Conservation (phyloP, 30 jellyfish, hydroid and myxozoan species). For the Pelagia noctiluca region DNA sequence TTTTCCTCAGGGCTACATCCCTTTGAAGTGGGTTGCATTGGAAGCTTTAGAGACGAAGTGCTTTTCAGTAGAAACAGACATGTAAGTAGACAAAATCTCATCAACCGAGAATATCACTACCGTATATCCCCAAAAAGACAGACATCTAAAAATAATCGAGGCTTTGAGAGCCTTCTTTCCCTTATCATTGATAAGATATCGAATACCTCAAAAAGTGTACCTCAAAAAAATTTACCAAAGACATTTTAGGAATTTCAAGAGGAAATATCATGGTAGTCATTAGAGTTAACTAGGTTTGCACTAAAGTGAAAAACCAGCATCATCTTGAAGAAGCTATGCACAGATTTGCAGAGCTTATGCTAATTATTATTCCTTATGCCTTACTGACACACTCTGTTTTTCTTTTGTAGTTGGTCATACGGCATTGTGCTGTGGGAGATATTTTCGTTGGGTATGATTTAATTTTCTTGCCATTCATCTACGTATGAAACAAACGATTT, state of each 20-base stretch:
- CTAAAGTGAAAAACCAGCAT: not conserved
- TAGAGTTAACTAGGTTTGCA: too few relatives aligned
- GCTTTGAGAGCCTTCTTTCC: not conserved
- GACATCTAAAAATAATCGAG: not conserved
- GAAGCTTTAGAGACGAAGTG: conserved; percentile 16
- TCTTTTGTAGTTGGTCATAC: conserved; percentile 13
- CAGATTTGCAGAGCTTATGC: not conserved
- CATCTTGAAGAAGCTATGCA: not conserved
- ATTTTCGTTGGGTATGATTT: conserved; percentile 13
- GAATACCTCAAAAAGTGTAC: not conserved
- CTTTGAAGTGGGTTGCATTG: conserved; percentile 36
- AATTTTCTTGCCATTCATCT: not conserved
- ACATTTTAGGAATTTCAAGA: too few relatives aligned
- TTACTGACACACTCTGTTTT: not conserved
- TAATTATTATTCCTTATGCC: not conserved
- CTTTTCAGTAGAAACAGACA: conserved; percentile 6
- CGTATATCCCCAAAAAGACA: not conserved
- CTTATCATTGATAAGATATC: not conserved
- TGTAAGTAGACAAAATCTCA: conserved; percentile 8
- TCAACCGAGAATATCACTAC: too few relatives aligned
- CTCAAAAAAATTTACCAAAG: not conserved
- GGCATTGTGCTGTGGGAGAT: conserved; percentile 26
- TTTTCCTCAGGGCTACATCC: conserved; percentile 19
- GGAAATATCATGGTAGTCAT: too few relatives aligned
- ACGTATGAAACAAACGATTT: not conserved